Percentiles rank a stretch among this genome's conserved stretches.
phyloP scores from a whole-genome alignment of 37 sponge, comb jelly and placozoan genomes.

The Cliona cf. orientalis region DNA sequence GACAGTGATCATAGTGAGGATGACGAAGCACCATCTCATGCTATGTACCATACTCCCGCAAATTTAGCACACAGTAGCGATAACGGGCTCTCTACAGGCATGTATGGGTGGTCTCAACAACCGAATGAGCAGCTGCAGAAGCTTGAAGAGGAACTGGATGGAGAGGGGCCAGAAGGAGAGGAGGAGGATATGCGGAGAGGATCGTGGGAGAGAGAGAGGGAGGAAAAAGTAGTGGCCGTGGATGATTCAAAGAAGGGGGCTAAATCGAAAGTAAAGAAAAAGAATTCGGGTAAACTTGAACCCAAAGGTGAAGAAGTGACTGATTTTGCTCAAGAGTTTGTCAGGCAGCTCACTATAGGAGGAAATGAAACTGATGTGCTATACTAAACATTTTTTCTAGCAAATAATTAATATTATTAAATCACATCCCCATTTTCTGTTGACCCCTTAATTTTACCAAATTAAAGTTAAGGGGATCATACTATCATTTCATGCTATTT shows the following conservation, averaged over 20 bases:
- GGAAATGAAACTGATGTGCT: too few relatives aligned
- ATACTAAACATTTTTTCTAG: too few relatives aligned
- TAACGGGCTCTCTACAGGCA: not conserved
- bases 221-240: too few relatives aligned
- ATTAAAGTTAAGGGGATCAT: too few relatives aligned
- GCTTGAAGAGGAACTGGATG: constrained; percentile 4
- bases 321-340: not conserved
- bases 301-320: not conserved
- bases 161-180: not conserved
- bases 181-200: too few relatives aligned
- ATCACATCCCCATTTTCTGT: too few relatives aligned
- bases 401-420: too few relatives aligned
- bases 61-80: not conserved
- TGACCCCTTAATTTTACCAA: too few relatives aligned
- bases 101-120: not conserved
- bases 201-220: too few relatives aligned
- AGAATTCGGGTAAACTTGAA: not conserved
- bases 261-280: too few relatives aligned
- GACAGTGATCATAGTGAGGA: not conserved
- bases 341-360: not conserved
- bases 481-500: too few relatives aligned
- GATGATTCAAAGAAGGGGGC: too few relatives aligned
- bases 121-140: constrained; percentile 8
- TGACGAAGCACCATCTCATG: not conserved
- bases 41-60: not conserved